Evolutionary conservation across 1,140 invertebrate genomes (phyloP).

Genomic region (Marisa cornuarietis): DNA sequence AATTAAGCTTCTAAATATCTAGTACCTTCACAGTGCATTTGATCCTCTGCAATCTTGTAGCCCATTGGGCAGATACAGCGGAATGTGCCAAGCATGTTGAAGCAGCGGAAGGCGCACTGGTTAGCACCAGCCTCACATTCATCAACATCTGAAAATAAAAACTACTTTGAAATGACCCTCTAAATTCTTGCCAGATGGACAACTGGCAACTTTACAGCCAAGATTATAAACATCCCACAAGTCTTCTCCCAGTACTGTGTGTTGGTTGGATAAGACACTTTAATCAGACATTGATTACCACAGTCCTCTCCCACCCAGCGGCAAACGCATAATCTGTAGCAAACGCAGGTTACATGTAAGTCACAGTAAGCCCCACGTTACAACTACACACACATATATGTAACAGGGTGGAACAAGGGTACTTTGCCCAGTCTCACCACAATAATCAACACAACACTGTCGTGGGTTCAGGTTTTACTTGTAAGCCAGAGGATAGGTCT

Average conservation of each 20-base stretch:
- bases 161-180: slow-evolving; percentile 19
- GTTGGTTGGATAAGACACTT: neutral
- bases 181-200: no score
- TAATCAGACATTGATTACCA: no score
- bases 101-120: slow-evolving; percentile 81
- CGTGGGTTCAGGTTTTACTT: no score
- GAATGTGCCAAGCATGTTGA: slow-evolving; percentile 77
- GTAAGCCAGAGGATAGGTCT: no score
- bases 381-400: no score
- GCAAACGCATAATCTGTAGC: neutral
- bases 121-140: slow-evolving; percentile 83
- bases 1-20: neutral
- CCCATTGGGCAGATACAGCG: slow-evolving; percentile 78
- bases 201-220: no score
- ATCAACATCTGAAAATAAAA: slow-evolving; percentile 82
- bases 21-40: slow-evolving; percentile 81
- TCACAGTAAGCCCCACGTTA: no score
- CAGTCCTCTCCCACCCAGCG: neutral
- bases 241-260: neutral
- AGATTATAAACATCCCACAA: neutral
- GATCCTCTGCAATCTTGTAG: slow-evolving; percentile 78
- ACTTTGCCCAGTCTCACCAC: no score
- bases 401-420: no score
- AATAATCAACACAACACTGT: no score
- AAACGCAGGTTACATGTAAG: neutral